These are phyloP conservation scores for Notodonta ziczac DNA, from an alignment of 2,888 invertebrate genomes.

Conservation along the genomic window DNA sequence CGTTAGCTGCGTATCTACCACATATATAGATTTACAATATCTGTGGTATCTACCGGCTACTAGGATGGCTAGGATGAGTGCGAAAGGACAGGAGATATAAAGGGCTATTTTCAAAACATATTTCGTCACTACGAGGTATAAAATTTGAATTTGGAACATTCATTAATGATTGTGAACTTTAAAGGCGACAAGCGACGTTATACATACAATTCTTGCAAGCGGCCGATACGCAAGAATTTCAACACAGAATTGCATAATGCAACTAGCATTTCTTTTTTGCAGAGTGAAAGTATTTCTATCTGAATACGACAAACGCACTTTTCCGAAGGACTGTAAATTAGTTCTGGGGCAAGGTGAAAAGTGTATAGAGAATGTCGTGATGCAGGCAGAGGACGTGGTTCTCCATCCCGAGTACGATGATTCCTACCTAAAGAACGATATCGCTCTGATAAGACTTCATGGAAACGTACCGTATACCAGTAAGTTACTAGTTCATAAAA, in stretches of 20 bases:
- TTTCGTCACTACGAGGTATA: too few relatives aligned
- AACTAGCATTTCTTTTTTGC: constrained; percentile 29
- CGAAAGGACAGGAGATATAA: too few relatives aligned
- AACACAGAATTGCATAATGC: too few relatives aligned
- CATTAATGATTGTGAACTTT: too few relatives aligned
- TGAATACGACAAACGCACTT: constrained; percentile 74
- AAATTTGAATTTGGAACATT: too few relatives aligned
- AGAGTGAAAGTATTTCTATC: constrained; percentile 68
- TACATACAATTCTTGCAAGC: too few relatives aligned
- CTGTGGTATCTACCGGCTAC: too few relatives aligned
- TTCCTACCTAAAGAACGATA: constrained; percentile 63
- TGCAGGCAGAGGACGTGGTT: constrained; percentile 56
- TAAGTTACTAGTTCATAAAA: constrained; percentile 32
- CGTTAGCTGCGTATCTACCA: too few relatives aligned
- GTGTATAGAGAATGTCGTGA: constrained; percentile 66
- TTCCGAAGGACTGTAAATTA: constrained; percentile 67
- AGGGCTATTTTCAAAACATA: too few relatives aligned
- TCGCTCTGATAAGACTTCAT: constrained; percentile 64
- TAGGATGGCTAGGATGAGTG: too few relatives aligned
- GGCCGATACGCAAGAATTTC: not conserved
- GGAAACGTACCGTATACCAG: constrained; percentile 68
- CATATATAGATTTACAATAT: too few relatives aligned
- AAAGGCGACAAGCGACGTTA: too few relatives aligned
- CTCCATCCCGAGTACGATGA: constrained; percentile 65
- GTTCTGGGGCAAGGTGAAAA: constrained; percentile 50